Base-by-base conservation (phyloP, 2,797 vertebrate genomes). In the Hypotaenidia philippensis region DNA sequence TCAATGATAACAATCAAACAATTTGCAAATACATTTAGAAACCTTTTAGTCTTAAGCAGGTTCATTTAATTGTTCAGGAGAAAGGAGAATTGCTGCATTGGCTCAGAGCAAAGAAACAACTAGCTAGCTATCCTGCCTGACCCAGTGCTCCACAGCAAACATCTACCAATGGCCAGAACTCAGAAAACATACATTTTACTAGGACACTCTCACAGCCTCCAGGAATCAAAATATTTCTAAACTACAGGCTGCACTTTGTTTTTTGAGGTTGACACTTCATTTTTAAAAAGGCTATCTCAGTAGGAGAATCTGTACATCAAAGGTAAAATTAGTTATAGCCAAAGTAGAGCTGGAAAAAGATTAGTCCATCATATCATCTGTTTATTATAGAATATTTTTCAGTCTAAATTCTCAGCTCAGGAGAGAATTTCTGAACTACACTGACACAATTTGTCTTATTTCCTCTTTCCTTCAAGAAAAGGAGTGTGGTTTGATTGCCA, bases 321-420 rank as follows among this genome's bases (percentile, higher is more conserved):
- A 53, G 11, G 8, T 17, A 64, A 60, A 66, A 87, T 89, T 80
- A 79, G 44, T 93, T 89, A 66, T 26, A 74, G 45, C 4, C 3
- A 1, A 25, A 49, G 16, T 17, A 75, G 22, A 81, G 50, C 31
- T 36, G 8, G 26, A n/a, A 91, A 90, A 96, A 96, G 87, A 63
- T 85, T 29, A 83, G 27, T 49, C 64, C 26, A 63, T 83, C 27
- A 6, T 72, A 70, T 76, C 50, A 85, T 13, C 17, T 90, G 27
- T 50, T 86, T 65, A 79, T 90, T 88, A 59, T 26, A 71, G 45
- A 77, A 36, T 59, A 79, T 68, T 89, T 90, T 93, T 78, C 71
- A 75, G 5, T 36, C 38, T 69, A 53, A 87, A 83, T 81, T 85
- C 16, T 72, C 40, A 34, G 6, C 40, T 76, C 23, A 11, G 25